Conservation (phyloP, 2,888 invertebrate genomes). For the Agrochola lychnidis region DNA sequence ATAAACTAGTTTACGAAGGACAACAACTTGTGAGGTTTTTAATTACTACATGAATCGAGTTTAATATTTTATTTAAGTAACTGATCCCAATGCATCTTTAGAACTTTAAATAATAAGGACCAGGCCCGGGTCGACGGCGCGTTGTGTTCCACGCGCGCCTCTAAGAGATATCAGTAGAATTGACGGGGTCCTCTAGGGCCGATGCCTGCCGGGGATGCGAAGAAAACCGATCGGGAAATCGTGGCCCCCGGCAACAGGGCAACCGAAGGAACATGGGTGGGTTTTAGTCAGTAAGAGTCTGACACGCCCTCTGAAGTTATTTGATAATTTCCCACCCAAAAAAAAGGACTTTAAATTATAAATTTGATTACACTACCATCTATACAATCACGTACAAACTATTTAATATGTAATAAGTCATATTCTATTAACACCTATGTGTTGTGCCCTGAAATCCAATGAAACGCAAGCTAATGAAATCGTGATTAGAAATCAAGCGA, state of each 20-base stretch:
- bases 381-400: not conserved
- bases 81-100: not conserved
- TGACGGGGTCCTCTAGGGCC: too few species aligned
- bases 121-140: too few species aligned
- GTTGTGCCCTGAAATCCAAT: conserved; percentile 29
- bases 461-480: conserved; percentile 57
- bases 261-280: too few species aligned
- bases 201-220: too few species aligned
- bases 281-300: too few species aligned
- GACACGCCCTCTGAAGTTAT: too few species aligned
- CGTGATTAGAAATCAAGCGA: conserved; percentile 55
- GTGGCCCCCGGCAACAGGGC: too few species aligned
- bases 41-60: not conserved
- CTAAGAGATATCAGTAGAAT: too few species aligned
- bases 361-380: not conserved
- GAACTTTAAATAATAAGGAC: too few species aligned
- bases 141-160: too few species aligned
- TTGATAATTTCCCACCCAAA: too few species aligned
- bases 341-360: not conserved
- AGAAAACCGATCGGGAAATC: too few species aligned
- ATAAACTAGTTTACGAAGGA: not conserved
- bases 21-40: not conserved
- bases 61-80: not conserved
- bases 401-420: not conserved
- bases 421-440: conserved; percentile 16